Conservation (phyloP, 2,113 vertebrate species). For the Aythya baeri region DNA sequence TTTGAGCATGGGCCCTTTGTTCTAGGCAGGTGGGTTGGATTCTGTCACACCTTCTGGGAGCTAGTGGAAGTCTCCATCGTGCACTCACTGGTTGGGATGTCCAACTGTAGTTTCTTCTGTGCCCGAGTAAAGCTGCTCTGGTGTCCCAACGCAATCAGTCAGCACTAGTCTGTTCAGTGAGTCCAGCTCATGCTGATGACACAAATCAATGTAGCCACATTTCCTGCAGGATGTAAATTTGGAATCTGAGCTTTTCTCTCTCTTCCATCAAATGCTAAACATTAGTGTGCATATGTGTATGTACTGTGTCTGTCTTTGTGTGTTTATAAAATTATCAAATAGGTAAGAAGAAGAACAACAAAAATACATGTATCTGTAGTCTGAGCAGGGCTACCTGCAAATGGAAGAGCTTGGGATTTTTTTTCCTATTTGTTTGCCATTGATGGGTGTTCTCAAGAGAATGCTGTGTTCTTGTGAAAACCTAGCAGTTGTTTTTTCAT, state of each 20-base stretch:
- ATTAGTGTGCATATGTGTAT: rapidly evolving
- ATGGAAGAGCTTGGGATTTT: background rate
- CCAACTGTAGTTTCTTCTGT: background rate
- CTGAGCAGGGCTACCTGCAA: background rate
- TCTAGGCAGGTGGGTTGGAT: background rate
- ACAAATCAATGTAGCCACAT: background rate
- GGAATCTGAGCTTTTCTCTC: background rate
- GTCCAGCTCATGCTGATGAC: background rate
- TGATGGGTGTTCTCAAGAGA: slow-evolving; percentile 4
- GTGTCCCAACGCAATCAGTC: background rate
- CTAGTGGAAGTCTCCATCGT: background rate
- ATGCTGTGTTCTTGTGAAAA: background rate
- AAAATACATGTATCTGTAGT: background rate
- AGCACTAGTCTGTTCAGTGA: background rate
- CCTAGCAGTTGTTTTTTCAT: background rate
- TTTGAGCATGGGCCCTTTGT: background rate
- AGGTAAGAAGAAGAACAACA: background rate
- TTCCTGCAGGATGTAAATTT: background rate
- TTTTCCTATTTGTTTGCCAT: background rate
- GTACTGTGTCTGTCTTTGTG: background rate
- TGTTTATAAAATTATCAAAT: background rate
- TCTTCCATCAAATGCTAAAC: background rate
- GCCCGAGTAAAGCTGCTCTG: background rate
- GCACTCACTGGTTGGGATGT: rapidly evolving
- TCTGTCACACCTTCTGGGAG: background rate